A percentile compares a stretch with the other conserved stretches of the same genome.
These are phyloP conservation scores for Acrobasis consociella DNA, from an alignment of 2,888 invertebrate species.

Conservation along the genomic window DNA sequence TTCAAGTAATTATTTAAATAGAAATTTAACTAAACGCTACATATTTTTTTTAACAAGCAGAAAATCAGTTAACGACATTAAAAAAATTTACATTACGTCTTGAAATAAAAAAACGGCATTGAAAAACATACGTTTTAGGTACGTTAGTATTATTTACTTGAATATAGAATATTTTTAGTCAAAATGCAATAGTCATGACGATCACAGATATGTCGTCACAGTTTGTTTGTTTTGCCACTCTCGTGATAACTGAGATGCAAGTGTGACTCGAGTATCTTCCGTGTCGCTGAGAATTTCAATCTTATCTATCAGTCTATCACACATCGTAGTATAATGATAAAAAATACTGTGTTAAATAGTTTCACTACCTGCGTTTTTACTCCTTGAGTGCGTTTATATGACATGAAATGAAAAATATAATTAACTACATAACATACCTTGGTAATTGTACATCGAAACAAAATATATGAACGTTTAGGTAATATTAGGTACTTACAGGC, in stretches of 20 bases:
- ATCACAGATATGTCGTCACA: background rate
- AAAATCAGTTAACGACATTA: no score
- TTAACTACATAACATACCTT: no score
- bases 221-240: slow-evolving; percentile 2
- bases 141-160: background rate
- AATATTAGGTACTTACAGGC: no score
- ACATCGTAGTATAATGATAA: background rate
- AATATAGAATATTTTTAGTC: background rate
- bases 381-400: background rate
- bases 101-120: no score
- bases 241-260: background rate
- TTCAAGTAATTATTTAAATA: no score
- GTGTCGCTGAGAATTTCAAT: background rate
- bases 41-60: no score
- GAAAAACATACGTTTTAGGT: no score
- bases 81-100: no score
- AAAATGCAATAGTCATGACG: background rate
- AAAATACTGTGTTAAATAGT: background rate
- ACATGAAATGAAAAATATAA: no score
- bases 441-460: background rate
- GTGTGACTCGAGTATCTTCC: background rate
- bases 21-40: no score
- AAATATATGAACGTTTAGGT: background rate
- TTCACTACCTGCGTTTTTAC: background rate
- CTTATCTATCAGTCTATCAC: background rate